These are phyloP conservation scores for Conopomorpha cramerella DNA, from an alignment of 1,140 invertebrate species.

Conservation along the genomic window DNA sequence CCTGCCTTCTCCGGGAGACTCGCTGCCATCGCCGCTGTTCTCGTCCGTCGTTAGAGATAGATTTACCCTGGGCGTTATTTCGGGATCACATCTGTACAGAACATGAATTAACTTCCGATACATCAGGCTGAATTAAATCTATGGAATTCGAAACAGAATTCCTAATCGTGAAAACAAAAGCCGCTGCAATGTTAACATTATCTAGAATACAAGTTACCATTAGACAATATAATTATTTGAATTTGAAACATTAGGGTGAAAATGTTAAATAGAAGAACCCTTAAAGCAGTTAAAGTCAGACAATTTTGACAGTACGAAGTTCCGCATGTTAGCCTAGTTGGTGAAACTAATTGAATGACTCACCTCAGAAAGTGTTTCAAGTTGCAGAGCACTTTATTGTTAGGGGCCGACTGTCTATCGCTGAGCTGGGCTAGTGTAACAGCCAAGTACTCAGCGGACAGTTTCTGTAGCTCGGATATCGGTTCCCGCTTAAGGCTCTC, in stretches of 20 bases:
- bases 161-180: too few relatives aligned
- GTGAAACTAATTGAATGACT: constrained; percentile 5
- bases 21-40: constrained; percentile 38
- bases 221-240: too few relatives aligned
- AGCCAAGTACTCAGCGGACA: constrained; percentile 79
- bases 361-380: constrained; percentile 77
- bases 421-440: constrained; percentile 78
- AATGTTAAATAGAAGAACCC: too few relatives aligned
- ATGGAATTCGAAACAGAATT: too few relatives aligned
- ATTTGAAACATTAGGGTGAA: too few relatives aligned
- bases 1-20: constrained; percentile 27
- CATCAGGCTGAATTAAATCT: too few relatives aligned
- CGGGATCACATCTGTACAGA: constrained; percentile 73
- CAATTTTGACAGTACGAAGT: too few relatives aligned
- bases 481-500: constrained; percentile 89
- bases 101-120: too few relatives aligned
- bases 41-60: constrained; percentile 21
- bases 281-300: too few relatives aligned
- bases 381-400: constrained; percentile 79
- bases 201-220: too few relatives aligned
- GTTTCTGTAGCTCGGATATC: constrained; percentile 67
- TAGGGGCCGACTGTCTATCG: constrained; percentile 76
- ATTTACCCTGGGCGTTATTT: constrained; percentile 68
- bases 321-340: too few relatives aligned
- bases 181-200: too few relatives aligned